Evolutionary conservation across 1,140 invertebrate species (phyloP).

Genomic region (Lepidostoma basale): DNA sequence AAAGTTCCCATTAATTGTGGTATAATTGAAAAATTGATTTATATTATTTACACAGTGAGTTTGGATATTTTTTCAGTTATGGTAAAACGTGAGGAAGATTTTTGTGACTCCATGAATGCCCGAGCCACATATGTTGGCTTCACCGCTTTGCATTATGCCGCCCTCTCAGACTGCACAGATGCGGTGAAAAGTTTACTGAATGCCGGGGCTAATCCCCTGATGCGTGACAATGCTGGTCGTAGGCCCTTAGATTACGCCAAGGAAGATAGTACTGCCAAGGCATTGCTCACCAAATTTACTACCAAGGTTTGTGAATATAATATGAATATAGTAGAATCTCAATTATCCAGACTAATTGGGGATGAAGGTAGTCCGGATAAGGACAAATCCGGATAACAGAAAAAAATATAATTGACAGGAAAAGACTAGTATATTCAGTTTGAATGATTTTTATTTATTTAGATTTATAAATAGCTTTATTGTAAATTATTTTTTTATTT

Average conservation of each 20-base stretch:
- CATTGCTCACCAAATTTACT: constrained; percentile 39
- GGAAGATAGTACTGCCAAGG: constrained; percentile 53
- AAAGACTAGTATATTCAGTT: too few species aligned
- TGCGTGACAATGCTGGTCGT: constrained; percentile 80
- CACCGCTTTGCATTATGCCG: constrained; percentile 90
- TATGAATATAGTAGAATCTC: too few species aligned
- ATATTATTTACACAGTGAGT: background rate
- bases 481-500: too few species aligned
- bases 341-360: too few species aligned
- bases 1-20: background rate
- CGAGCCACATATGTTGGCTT: constrained; percentile 82
- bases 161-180: constrained; percentile 72
- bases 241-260: constrained; percentile 77
- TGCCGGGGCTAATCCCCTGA: constrained; percentile 72
- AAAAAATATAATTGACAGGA: too few species aligned
- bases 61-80: constrained; percentile 61
- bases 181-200: constrained; percentile 68
- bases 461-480: too few species aligned
- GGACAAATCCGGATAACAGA: too few species aligned
- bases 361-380: too few species aligned
- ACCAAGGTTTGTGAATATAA: constrained; percentile 35
- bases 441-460: too few species aligned
- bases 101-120: constrained; percentile 75
- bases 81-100: constrained; percentile 77
- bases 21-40: background rate